Evolutionary conservation across 2,797 vertebrate species (phyloP).

Genomic region (Alauda arvensis): DNA sequence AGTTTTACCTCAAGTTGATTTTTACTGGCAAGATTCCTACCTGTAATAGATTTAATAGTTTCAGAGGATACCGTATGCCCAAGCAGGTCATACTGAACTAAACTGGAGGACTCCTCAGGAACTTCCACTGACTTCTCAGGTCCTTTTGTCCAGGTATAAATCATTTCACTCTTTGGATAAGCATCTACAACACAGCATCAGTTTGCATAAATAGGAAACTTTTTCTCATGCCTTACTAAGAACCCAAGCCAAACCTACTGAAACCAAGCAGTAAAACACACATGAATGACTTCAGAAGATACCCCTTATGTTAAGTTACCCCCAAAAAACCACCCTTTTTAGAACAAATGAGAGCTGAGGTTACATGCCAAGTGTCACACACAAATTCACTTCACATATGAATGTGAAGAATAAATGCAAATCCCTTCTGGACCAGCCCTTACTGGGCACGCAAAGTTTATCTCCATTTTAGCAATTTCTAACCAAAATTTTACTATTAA

Average conservation of each 20-base stretch:
- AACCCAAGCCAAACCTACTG: background rate
- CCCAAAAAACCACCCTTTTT: background rate
- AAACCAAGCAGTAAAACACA: background rate
- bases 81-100: constrained; percentile 95
- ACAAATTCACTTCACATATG: background rate
- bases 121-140: constrained; percentile 95
- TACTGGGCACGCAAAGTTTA: background rate
- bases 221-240: background rate
- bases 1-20: background rate
- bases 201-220: constrained; percentile 23
- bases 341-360: background rate
- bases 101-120: constrained; percentile 94
- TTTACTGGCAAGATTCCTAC: constrained; percentile 66
- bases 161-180: constrained; percentile 96
- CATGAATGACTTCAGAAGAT: background rate
- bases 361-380: background rate
- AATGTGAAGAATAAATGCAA: background rate
- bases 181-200: constrained; percentile 82
- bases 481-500: background rate
- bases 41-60: constrained; percentile 95
- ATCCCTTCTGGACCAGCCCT: background rate
- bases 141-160: constrained; percentile 98
- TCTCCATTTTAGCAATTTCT: background rate
- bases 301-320: background rate
- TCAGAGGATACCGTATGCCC: constrained; percentile 95